phyloP scores from a whole-genome alignment of 2,888 invertebrate species.

The Creontiades dilutus region DNA sequence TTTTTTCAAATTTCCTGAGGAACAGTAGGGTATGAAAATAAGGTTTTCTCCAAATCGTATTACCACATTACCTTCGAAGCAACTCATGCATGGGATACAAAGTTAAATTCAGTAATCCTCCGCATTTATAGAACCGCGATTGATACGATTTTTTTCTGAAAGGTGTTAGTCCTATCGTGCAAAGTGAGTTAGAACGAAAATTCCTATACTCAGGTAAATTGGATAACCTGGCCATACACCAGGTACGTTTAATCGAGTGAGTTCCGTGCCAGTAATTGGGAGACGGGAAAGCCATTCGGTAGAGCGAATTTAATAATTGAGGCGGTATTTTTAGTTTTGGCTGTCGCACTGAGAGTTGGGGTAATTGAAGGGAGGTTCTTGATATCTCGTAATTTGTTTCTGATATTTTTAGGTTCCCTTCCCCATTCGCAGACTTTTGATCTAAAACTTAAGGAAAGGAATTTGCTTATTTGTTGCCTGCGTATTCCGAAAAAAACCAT shows the following conservation, averaged over 20 bases:
- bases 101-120: too few species aligned
- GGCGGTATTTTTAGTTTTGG: slow-evolving; percentile 35
- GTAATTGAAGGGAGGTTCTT: slow-evolving; percentile 30
- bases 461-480: background rate
- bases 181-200: background rate
- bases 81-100: too few species aligned
- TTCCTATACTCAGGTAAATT: background rate
- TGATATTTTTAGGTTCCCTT: background rate
- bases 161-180: too few species aligned
- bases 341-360: slow-evolving; percentile 26
- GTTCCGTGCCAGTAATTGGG: slow-evolving; percentile 11
- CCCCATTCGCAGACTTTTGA: background rate
- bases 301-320: slow-evolving; percentile 14
- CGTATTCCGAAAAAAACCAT: too few species aligned
- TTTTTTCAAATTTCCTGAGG: too few species aligned
- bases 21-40: too few species aligned
- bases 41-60: too few species aligned
- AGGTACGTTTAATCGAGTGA: background rate
- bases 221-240: background rate
- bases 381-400: slow-evolving; percentile 1
- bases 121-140: too few species aligned
- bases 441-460: background rate
- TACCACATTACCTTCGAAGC: too few species aligned
- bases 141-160: too few species aligned
- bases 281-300: background rate